Base-by-base conservation (phyloP, 2,888 invertebrate genomes). In the Andrena minutula region DNA sequence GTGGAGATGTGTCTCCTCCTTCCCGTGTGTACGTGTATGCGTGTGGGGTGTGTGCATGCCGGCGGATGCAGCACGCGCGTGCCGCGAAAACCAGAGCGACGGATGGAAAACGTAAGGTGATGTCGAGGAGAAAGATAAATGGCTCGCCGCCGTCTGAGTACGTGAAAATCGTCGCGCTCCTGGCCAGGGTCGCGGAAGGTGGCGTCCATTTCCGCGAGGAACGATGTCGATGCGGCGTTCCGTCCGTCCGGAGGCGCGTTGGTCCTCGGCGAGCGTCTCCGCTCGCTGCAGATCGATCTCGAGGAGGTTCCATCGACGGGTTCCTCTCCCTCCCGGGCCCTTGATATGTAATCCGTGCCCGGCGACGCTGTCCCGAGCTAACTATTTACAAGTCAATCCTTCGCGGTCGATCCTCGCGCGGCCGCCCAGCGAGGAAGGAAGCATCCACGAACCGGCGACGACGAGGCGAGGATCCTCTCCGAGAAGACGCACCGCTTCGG, bases 341-440 rank as follows among this genome's bases (percentile, higher is more conserved):
- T 78, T 88, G 87, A 88, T 88, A 88, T 88, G 88, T 88, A 86
- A 75, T 85, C 75, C 79, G 72, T 83, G 75, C 75, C 83, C 41
- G 75, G 65, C 74, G 77, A 74, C 74, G 83, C 63, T 75, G 51
- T 64, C 70, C 51, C 51, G 51, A 30, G 60, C 68, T 74, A 47
- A 47, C 66, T 81, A 79, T 82, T 71, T 83, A 83, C 87, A 87
- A 75, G 71, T 65, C 77, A 58, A 74, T 63, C 41, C 32, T 28
- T 83, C 56, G 30, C 68, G 69, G 70, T 35, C 84, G 81, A 75
- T 71, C 68, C 65, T 63, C 53, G 69, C 70, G 72, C 56, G 73
- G 53, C 70, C 58, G 41, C 23, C 64, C 51, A 12, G 23, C 53
- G 74, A 66, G 49, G 60, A 61, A 60, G 71, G 65, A 58, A 76